Base-by-base conservation (phyloP, 1,140 invertebrate species). In the Macrosteles quadrilineatus region DNA sequence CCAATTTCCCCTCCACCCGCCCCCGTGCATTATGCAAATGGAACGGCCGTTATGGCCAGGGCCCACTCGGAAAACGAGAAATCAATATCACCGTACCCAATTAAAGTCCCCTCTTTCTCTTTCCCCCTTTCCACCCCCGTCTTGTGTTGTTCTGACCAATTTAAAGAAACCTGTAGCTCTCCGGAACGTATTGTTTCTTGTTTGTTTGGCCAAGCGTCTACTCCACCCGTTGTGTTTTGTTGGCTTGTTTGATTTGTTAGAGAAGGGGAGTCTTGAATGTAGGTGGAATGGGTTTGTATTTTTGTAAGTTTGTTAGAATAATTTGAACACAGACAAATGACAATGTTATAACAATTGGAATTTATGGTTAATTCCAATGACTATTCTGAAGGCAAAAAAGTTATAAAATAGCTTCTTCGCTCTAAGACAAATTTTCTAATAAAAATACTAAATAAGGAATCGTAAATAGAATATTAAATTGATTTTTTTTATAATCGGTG, bases 1-100 rank as follows among this genome's bases (percentile, higher is more conserved):
- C 72, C 72, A 68, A 71, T 72, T 70, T 72, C 70, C 67, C 66
- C 63, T 31, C 63, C 25, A 27, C 64, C 32, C 2, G 14, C 36
- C 11, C 47, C 27, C 27, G 17, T n/a, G 21, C 43, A 17, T 19
- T 1, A 25, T 67, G 65, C 65, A 67, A 67, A 67, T 67, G 65
- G 47, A 67, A 53, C 23, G 43, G 43, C 43, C 65, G 65, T 67
- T 67, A 67, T 50, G 45, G 65, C 65, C 65, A 53, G 65, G 64
- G 65, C 21, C 65, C 65, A 67, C 65, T 67, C 65, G 45, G 65
- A 67, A 67, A 67, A 67, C 65, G 65, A 23, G 45, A 53, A 67
- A 67, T 67, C 65, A 67, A 67, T 67, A 67, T 29, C 43, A 67
- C 32, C 27, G 43, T 50, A 30, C 40, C 65, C 65, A 67, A 67